Percentiles rank a stretch among this genome's conserved stretches.
Evolutionary conservation across 37 sponge, comb jelly and placozoan genomes (phyloP).

Genomic region (Lycopodina hypogea): DNA sequence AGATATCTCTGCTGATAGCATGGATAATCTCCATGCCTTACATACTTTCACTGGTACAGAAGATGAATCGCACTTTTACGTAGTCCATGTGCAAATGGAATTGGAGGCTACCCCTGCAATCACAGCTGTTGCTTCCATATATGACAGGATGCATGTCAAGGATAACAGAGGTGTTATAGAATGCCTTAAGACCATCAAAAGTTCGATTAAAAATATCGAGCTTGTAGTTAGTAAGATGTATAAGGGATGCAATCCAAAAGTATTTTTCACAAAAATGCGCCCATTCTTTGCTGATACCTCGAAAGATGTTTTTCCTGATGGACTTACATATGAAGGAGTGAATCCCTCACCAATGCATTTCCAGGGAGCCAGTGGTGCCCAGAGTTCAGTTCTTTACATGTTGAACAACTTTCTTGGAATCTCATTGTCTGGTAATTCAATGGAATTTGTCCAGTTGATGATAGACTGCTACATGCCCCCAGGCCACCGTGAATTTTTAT

Average conservation of each 20-base stretch:
- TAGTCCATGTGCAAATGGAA: conserved; percentile 45
- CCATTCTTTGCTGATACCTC: conserved; percentile 59
- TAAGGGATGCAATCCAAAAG: conserved; percentile 46
- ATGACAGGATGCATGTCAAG: conserved; percentile 4
- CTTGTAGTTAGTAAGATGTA: conserved; percentile 36
- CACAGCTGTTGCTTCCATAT: conserved; percentile 9
- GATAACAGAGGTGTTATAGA: conserved; percentile 12
- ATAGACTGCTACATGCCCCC: conserved; percentile 60
- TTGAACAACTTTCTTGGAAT: conserved; percentile 58
- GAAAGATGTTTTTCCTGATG: conserved; percentile 61
- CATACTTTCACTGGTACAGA: conserved; percentile 58
- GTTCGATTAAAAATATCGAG: conserved; percentile 26
- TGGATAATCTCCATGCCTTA: conserved; percentile 36
- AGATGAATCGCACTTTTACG: conserved; percentile 75
- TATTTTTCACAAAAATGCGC: conserved; percentile 55
- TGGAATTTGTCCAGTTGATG: conserved; percentile 18
- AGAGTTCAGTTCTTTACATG: conserved; percentile 47
- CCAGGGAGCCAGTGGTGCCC: conserved; percentile 64
- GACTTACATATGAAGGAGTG: conserved; percentile 71
- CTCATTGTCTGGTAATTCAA: conserved; percentile 7
- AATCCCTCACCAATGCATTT: conserved; percentile 40
- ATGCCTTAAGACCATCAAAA: background rate
- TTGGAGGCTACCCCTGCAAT: conserved; percentile 55
- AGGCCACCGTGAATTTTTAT: conserved; percentile 58
- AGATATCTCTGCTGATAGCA: background rate